A percentile compares a stretch with the other conserved stretches of the same genome.
Evolutionary conservation across 2,797 vertebrate genomes (phyloP).

Genomic region (Adrianichthys oophorus): DNA sequence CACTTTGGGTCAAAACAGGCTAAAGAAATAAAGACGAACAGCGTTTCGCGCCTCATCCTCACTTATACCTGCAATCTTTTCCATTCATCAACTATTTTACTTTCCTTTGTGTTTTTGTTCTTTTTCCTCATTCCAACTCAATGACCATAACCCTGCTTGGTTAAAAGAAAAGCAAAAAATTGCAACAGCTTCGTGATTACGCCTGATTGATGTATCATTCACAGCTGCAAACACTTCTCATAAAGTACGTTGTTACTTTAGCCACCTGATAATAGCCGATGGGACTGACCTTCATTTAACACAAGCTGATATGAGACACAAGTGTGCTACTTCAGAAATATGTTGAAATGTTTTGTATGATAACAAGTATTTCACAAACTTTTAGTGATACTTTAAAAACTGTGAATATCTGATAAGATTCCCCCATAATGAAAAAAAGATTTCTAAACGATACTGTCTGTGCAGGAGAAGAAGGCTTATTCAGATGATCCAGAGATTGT

Average conservation of each 20-base stretch:
- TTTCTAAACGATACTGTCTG: too few relatives aligned
- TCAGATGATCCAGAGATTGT: conserved; percentile 24
- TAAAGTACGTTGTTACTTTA: conserved; percentile 73
- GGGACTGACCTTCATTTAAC: conserved; percentile 51
- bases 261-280: conserved; percentile 65
- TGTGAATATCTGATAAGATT: conserved; percentile 20
- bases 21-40: too few relatives aligned
- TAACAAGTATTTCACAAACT: conserved; percentile 54
- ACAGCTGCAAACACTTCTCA: conserved; percentile 86
- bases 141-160: conserved; percentile 19
- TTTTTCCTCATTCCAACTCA: conserved; percentile 28
- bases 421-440: background rate
- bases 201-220: conserved; percentile 90
- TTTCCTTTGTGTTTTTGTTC: conserved; percentile 17
- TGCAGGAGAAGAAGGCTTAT: background rate
- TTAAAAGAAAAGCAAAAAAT: conserved; percentile 49
- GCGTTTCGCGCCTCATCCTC: conserved; percentile 7
- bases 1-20: too few relatives aligned
- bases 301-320: conserved; percentile 17
- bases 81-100: conserved; percentile 25
- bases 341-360: conserved; percentile 48
- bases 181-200: conserved; percentile 85
- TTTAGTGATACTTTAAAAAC: conserved; percentile 41
- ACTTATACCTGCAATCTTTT: conserved; percentile 23
- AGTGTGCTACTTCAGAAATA: too few relatives aligned